Conservation (phyloP, 2,888 invertebrate species). For the Caenorhabditis becei region DNA sequence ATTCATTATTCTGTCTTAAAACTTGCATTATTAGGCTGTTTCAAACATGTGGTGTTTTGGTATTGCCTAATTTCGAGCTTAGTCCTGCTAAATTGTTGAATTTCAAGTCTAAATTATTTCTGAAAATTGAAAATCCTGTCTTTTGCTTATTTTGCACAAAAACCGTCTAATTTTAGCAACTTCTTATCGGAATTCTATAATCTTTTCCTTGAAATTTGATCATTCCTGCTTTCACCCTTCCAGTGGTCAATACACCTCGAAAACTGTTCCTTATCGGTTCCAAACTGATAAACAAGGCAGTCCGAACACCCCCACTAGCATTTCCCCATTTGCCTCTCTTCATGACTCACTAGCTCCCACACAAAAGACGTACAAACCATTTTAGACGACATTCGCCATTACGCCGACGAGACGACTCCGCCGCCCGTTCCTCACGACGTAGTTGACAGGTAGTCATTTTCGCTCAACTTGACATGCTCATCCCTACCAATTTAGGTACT, state of each 20-base stretch:
- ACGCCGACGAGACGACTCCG: slow-evolving; percentile 65
- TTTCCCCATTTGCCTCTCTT: background rate
- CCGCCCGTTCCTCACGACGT: slow-evolving; percentile 58
- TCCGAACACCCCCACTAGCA: slow-evolving; percentile 24
- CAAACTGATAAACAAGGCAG: slow-evolving; percentile 1
- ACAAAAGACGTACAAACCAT: slow-evolving; percentile 22
- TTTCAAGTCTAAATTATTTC: no score
- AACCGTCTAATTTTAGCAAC: no score
- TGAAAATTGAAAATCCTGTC: no score
- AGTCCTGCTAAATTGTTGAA: no score
- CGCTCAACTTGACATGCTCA: background rate
- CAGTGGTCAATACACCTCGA: background rate
- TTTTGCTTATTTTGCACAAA: no score
- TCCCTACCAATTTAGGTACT: slow-evolving; percentile 31
- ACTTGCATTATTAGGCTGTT: slow-evolving; percentile 14
- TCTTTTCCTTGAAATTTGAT: background rate
- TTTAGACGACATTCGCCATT: slow-evolving; percentile 62
- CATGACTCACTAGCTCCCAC: slow-evolving; percentile 19
- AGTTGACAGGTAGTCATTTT: slow-evolving; percentile 40
- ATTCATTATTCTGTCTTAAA: slow-evolving; percentile 44
- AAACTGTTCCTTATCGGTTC: background rate
- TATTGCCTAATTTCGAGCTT: no score
- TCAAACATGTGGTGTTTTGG: background rate
- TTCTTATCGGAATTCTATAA: background rate
- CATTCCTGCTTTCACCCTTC: no score